Conservation (phyloP, 1,140 invertebrate genomes). For the Rhagoletis zephyria region DNA sequence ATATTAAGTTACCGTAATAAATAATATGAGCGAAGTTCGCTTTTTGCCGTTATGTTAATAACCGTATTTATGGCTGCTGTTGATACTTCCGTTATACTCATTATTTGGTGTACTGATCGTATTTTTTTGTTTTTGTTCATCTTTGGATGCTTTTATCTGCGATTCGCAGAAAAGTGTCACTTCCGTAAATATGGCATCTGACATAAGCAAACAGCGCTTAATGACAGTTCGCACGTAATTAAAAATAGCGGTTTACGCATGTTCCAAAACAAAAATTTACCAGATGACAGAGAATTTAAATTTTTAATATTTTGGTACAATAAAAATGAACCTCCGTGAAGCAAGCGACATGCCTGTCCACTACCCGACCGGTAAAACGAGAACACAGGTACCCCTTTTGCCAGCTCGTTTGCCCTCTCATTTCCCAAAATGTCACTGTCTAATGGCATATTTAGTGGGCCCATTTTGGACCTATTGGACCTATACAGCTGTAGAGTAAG, state of each 20-base stretch:
- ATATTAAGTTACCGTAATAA: conserved; percentile 16
- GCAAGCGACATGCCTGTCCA: too few relatives aligned
- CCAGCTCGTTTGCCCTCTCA: too few relatives aligned
- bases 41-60: conserved; percentile 23
- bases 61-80: conserved; percentile 3
- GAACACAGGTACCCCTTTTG: too few relatives aligned
- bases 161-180: neutral
- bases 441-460: too few relatives aligned
- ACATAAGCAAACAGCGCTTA: neutral
- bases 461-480: too few relatives aligned
- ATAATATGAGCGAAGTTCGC: neutral
- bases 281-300: too few relatives aligned
- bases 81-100: neutral
- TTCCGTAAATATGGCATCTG: neutral
- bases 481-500: too few relatives aligned
- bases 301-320: too few relatives aligned
- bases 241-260: neutral
- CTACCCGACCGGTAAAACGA: too few relatives aligned
- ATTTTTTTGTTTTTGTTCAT: neutral
- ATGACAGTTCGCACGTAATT: neutral
- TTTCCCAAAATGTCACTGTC: too few relatives aligned
- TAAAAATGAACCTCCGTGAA: too few relatives aligned
- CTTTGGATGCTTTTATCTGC: neutral
- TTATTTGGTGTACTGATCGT: neutral
- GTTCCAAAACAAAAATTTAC: too few relatives aligned